phyloP scores from a whole-genome alignment of 64 coral and sea anemone genomes.

The Hydrozoanthus tunicans region DNA sequence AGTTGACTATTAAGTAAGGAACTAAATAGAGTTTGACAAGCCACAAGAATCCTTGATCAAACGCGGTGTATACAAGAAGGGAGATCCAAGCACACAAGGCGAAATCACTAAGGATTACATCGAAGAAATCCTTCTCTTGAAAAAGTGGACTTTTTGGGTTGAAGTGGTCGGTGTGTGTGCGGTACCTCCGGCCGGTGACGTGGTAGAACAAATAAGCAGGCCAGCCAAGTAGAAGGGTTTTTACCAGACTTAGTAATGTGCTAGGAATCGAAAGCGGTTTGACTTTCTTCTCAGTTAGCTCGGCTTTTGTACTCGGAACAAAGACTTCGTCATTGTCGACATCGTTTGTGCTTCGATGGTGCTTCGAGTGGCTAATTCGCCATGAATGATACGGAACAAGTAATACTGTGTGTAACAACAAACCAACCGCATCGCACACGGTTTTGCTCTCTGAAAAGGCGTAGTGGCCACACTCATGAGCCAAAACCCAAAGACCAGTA shows the following conservation, averaged over 20 bases:
- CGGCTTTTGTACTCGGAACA: slow-evolving; percentile 62
- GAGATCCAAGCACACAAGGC: slow-evolving; percentile 61
- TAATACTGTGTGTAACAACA: slow-evolving; percentile 48
- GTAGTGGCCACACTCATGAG: slow-evolving; percentile 74
- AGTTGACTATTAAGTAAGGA: slow-evolving; percentile 73
- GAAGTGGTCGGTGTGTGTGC: slow-evolving; percentile 74
- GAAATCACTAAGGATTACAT: slow-evolving; percentile 67
- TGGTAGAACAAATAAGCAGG: slow-evolving; percentile 52
- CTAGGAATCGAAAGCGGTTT: not conserved
- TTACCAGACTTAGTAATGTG: slow-evolving; percentile 30
- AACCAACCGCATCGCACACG: slow-evolving; percentile 45
- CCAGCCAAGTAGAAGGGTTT: slow-evolving; percentile 46
- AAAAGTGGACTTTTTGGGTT: slow-evolving; percentile 77
- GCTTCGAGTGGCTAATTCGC: slow-evolving; percentile 77
- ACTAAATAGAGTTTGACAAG: slow-evolving; percentile 66
- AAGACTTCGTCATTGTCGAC: slow-evolving; percentile 69
- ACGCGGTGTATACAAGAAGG: slow-evolving; percentile 53
- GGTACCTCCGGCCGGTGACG: slow-evolving; percentile 56
- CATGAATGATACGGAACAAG: slow-evolving; percentile 73
- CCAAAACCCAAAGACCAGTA: slow-evolving; percentile 70
- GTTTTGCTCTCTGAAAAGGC: slow-evolving; percentile 72
- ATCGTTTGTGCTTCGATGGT: slow-evolving; percentile 71
- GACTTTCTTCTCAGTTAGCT: slow-evolving; percentile 11
- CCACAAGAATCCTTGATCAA: slow-evolving; percentile 49
- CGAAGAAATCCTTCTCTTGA: slow-evolving; percentile 58